A percentile compares a stretch with the other conserved stretches of the same genome.
These are phyloP conservation scores for Psittacula echo DNA, from an alignment of 2,797 vertebrate species.

Conservation along the genomic window DNA sequence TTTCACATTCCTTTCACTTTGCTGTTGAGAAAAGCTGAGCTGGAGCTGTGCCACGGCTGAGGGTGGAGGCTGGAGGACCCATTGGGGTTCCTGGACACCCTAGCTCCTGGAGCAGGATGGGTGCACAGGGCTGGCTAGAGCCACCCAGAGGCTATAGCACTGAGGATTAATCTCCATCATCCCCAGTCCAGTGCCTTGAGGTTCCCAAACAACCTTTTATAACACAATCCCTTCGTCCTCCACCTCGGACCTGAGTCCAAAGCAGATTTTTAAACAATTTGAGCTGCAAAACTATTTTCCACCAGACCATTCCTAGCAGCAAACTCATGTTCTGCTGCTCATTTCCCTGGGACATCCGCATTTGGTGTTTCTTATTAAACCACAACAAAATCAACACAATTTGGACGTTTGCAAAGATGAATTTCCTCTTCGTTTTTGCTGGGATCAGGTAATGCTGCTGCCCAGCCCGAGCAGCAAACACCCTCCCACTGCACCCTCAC, in stretches of 20 bases:
- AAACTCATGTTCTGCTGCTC: neutral
- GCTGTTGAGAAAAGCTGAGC: neutral
- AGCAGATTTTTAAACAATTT: neutral
- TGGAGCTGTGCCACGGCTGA: neutral
- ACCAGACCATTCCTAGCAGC: neutral
- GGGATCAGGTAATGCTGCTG: neutral
- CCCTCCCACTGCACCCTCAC: neutral
- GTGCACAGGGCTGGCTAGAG: neutral
- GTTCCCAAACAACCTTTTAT: neutral
- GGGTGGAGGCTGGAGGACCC: neutral
- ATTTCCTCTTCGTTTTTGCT: neutral
- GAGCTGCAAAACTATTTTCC: neutral
- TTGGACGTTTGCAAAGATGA: neutral
- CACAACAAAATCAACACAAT: conserved; percentile 11
- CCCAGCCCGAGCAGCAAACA: neutral
- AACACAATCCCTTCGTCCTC: neutral
- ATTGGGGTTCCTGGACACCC: neutral
- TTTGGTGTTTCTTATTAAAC: neutral
- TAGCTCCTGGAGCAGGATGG: rapidly evolving
- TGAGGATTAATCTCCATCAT: rapidly evolving
- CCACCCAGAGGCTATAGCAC: rapidly evolving
- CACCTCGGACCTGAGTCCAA: rapidly evolving
- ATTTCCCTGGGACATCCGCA: neutral
- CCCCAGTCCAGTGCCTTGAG: neutral
- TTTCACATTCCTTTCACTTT: neutral